These are phyloP conservation scores for Exephanes ischioxanthus DNA, from an alignment of 2,888 invertebrate species.

Conservation along the genomic window DNA sequence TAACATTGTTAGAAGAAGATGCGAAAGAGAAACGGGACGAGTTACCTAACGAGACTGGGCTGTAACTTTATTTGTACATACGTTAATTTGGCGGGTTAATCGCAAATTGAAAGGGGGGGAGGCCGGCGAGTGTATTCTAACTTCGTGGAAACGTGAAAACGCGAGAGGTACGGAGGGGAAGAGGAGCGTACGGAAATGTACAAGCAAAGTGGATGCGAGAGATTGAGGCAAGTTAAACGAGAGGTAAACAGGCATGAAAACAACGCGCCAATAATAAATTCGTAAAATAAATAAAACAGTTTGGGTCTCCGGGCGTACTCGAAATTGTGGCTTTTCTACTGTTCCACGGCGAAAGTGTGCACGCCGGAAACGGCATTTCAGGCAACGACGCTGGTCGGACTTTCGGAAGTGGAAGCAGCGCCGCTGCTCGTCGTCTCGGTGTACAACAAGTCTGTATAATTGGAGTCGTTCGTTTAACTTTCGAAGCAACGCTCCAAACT, in stretches of 20 bases:
- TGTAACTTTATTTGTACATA: slow-evolving; percentile 41
- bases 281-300: slow-evolving; percentile 79
- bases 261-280: slow-evolving; percentile 80
- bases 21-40: slow-evolving; percentile 1
- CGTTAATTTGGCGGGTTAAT: slow-evolving; percentile 55
- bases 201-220: slow-evolving; percentile 58
- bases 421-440: slow-evolving; percentile 69
- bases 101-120: slow-evolving; percentile 1
- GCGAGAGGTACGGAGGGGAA: slow-evolving; percentile 1
- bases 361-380: slow-evolving; percentile 41
- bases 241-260: slow-evolving; percentile 69
- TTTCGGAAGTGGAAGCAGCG: slow-evolving; percentile 50
- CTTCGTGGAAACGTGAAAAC: slow-evolving; percentile 48
- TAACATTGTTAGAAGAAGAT: slow-evolving; percentile 29
- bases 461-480: slow-evolving; percentile 81
- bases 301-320: slow-evolving; percentile 24
- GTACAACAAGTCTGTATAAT: slow-evolving; percentile 77
- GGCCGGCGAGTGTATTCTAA: slow-evolving; percentile 7
- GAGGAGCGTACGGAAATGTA: slow-evolving; percentile 26
- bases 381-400: slow-evolving; percentile 22
- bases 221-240: slow-evolving; percentile 49
- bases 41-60: slow-evolving; percentile 22
- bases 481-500: slow-evolving; percentile 73
- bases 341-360: slow-evolving; percentile 30
- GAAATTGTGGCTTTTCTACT: slow-evolving; percentile 38